Evolutionary conservation across 2,113 vertebrate genomes (phyloP).

Genomic region (Rattus rattus): DNA sequence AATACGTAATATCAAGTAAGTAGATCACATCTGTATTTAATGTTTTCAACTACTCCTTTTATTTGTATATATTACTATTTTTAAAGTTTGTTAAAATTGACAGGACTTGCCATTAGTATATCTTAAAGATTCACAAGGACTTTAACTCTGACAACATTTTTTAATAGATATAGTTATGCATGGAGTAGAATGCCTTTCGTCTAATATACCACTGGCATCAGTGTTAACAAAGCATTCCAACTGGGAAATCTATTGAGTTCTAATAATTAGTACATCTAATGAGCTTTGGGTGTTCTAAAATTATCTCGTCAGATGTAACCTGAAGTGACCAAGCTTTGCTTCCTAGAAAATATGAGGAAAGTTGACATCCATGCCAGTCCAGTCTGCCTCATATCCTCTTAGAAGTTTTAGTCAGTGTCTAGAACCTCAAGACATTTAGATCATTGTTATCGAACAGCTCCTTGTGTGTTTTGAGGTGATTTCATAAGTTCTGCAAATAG

Average conservation of each 20-base stretch:
- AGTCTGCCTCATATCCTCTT: background rate
- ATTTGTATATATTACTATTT: background rate
- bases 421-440: background rate
- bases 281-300: background rate
- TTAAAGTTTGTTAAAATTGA: background rate
- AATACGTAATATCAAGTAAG: background rate
- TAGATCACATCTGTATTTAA: constrained; percentile 5
- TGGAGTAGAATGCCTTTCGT: constrained; percentile 29
- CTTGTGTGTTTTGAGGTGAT: background rate
- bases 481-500: background rate
- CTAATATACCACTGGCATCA: background rate
- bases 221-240: background rate
- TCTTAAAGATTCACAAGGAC: background rate
- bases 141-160: constrained; percentile 38
- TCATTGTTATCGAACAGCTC: background rate
- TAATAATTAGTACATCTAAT: constrained; percentile 7
- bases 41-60: background rate
- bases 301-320: background rate
- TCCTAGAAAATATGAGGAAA: background rate
- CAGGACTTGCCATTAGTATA: background rate
- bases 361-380: background rate
- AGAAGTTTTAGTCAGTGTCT: background rate
- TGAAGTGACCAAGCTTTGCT: background rate
- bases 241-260: background rate
- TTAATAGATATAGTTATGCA: background rate